Evolutionary conservation across 2,797 vertebrate genomes (phyloP).

Genomic region (Coregonus sp.): DNA sequence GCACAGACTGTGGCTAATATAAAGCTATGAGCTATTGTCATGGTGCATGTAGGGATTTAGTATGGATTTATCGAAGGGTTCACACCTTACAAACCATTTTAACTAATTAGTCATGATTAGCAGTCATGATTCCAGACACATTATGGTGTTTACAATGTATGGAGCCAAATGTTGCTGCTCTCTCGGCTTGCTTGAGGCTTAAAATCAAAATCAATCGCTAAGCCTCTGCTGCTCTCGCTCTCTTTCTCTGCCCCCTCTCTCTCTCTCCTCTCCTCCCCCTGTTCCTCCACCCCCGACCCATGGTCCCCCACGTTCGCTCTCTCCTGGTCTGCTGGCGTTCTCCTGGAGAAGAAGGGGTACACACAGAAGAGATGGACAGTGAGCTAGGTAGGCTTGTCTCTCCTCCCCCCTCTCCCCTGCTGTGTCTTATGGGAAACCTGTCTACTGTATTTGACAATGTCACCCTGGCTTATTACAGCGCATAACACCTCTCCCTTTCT

Average conservation of each 20-base stretch:
- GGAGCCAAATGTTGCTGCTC: not conserved
- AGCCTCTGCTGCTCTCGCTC: not conserved
- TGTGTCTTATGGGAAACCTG: conserved; percentile 39
- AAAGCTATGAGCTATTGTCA: not conserved
- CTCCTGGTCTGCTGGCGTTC: conserved; percentile 75
- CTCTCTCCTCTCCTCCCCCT: conserved; percentile 37
- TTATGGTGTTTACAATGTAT: not conserved
- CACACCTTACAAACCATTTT: not conserved
- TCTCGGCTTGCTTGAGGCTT: conserved; percentile 75
- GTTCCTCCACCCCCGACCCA: conserved; percentile 59
- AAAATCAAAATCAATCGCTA: not conserved
- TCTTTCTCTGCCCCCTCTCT: conserved; percentile 38
- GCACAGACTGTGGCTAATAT: not conserved
- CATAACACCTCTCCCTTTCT: too few species aligned
- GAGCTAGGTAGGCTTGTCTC: conserved; percentile 89
- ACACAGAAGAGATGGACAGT: conserved; percentile 99
- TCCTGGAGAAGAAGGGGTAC: conserved; percentile 96
- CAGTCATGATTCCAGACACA: not conserved
- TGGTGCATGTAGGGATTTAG: not conserved
- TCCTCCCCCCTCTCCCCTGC: conserved; percentile 54
- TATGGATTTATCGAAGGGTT: not conserved
- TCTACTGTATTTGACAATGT: not conserved
- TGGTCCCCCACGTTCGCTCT: conserved; percentile 53
- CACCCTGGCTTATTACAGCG: not conserved
- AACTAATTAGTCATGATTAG: too few species aligned